These are phyloP conservation scores for Trachops cirrhosus DNA, from an alignment of 2,797 vertebrate species.

Conservation along the genomic window DNA sequence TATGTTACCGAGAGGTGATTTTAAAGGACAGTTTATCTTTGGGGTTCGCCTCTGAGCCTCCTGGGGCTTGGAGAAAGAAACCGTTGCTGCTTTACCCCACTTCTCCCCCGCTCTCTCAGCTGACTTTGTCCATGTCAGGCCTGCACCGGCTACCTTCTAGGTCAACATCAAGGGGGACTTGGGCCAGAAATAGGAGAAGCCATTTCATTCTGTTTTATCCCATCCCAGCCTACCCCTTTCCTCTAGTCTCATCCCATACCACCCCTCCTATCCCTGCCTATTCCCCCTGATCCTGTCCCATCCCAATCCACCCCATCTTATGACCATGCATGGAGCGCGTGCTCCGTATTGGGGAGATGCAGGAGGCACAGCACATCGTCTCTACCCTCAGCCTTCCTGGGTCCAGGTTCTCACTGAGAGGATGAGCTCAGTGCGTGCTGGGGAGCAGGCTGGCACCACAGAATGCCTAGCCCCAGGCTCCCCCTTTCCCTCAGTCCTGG, in stretches of 20 bases:
- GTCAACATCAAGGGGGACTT: neutral
- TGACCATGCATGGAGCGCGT: rapidly evolving
- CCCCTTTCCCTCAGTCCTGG: neutral
- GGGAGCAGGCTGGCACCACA: neutral
- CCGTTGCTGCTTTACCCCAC: neutral
- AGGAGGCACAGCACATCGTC: rapidly evolving
- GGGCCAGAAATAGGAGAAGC: neutral
- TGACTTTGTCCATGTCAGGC: neutral
- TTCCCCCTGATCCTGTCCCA: too few species aligned
- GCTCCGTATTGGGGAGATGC: rapidly evolving
- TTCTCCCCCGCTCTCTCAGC: neutral
- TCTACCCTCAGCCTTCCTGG: neutral
- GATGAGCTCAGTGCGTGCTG: neutral
- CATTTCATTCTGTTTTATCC: neutral
- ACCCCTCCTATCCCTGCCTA: too few species aligned
- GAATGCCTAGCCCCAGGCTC: neutral
- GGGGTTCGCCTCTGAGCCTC: neutral
- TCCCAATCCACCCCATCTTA: too few species aligned
- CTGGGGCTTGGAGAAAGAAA: neutral
- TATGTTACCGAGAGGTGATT: neutral
- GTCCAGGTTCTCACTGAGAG: neutral
- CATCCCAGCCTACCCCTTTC: rapidly evolving
- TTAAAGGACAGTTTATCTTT: neutral
- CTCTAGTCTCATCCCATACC: neutral
- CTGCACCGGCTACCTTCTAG: neutral